phyloP scores from a whole-genome alignment of 2,113 vertebrate species.

The Aphelocoma coerulescens region DNA sequence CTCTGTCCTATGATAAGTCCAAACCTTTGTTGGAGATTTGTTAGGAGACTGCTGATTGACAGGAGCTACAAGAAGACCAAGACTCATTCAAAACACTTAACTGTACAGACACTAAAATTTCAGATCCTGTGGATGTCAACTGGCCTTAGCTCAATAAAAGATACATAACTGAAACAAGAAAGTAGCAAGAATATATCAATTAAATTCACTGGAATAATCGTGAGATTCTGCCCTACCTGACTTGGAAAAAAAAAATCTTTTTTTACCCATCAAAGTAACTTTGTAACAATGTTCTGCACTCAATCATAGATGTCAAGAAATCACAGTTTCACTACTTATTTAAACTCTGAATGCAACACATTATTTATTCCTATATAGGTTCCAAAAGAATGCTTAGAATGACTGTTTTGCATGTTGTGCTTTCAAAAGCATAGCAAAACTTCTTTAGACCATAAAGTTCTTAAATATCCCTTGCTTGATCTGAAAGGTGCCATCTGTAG shows the following conservation, averaged over 20 bases:
- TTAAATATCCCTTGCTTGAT: background rate
- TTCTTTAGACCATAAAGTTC: background rate
- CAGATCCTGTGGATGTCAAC: background rate
- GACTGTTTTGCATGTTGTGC: background rate
- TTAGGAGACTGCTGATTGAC: background rate
- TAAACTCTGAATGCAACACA: background rate
- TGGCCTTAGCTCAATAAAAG: background rate
- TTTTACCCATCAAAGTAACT: background rate
- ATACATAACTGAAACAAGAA: background rate
- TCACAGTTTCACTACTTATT: background rate
- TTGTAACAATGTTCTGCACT: background rate
- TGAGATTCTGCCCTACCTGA: background rate
- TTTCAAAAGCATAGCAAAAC: slow-evolving; percentile 13
- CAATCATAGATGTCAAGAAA: background rate
- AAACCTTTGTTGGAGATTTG: background rate
- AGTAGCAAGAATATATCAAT: background rate
- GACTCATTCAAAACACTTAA: background rate
- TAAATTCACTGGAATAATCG: background rate
- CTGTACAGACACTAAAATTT: background rate
- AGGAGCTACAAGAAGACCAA: background rate
- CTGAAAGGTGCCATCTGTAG: background rate
- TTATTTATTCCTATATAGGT: background rate
- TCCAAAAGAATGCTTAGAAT: background rate
- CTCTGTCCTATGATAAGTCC: background rate
- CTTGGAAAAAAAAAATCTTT: background rate